Percentiles rank a stretch among this genome's conserved stretches.
These are phyloP conservation scores for Xiphorhynchus elegans DNA, from an alignment of 2,113 vertebrate species.

Conservation along the genomic window DNA sequence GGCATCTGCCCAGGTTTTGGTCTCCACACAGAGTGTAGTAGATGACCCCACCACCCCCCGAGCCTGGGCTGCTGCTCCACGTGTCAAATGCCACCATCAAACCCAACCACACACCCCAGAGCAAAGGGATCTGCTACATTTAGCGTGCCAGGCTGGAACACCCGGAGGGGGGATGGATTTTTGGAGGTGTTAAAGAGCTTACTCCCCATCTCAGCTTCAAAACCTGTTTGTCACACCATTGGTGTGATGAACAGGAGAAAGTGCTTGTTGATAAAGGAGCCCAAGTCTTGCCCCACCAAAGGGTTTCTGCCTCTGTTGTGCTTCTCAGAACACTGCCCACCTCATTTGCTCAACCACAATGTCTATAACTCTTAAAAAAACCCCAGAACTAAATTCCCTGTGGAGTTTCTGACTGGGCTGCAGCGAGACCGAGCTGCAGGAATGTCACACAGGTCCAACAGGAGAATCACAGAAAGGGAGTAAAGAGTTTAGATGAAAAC, in stretches of 20 bases:
- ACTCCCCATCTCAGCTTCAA: not conserved
- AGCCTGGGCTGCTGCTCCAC: not conserved
- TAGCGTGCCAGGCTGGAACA: not conserved
- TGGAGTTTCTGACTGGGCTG: not conserved
- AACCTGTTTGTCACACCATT: no score
- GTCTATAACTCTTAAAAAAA: not conserved
- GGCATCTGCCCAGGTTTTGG: not conserved
- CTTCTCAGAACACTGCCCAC: not conserved
- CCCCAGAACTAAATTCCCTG: not conserved
- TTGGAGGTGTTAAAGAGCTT: not conserved
- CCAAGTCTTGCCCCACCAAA: not conserved
- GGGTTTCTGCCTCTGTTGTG: not conserved
- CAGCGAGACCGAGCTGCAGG: not conserved
- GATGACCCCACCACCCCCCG: accelerated
- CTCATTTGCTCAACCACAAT: not conserved
- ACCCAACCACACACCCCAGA: not conserved
- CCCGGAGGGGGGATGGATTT: accelerated
- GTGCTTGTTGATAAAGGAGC: not conserved
- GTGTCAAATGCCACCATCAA: not conserved
- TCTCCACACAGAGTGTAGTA: not conserved
- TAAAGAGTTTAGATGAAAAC: not conserved
- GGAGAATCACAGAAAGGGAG: not conserved
- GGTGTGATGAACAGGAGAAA: not conserved
- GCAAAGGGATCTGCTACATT: not conserved
- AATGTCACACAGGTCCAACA: not conserved